Conservation (phyloP, 2,797 vertebrate genomes). For the Halcyon badia region DNA sequence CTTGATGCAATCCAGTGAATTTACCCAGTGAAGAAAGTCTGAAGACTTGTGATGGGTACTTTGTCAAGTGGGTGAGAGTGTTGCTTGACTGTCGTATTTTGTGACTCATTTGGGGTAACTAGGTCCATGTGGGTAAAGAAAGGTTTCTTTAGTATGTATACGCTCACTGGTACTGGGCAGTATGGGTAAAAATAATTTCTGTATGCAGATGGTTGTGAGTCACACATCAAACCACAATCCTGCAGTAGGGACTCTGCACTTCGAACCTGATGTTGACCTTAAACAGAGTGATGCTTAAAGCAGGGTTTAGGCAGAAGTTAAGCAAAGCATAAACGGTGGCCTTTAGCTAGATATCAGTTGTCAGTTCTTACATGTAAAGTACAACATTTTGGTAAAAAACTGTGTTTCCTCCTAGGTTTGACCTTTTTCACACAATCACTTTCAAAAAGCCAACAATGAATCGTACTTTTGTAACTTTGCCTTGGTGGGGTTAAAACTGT, state of each 20-base stretch:
- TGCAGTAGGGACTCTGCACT: not conserved
- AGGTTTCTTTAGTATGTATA: not conserved
- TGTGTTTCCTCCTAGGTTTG: not conserved
- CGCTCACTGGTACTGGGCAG: too few relatives aligned
- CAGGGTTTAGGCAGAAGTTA: not conserved
- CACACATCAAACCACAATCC: not conserved
- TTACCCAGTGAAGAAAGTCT: not conserved
- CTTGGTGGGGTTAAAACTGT: not conserved
- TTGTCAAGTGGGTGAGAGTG: not conserved
- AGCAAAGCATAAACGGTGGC: not conserved
- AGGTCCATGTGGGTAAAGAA: accelerated
- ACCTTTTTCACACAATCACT: not conserved
- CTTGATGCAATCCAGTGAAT: not conserved
- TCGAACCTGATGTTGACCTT: not conserved
- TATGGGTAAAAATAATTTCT: not conserved
- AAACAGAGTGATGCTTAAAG: not conserved
- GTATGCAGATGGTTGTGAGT: not conserved
- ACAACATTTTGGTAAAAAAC: not conserved
- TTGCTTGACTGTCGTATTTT: not conserved
- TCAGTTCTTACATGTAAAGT: not conserved
- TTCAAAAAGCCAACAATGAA: not conserved
- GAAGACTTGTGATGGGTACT: not conserved
- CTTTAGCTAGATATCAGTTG: not conserved
- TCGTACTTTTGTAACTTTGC: not conserved
- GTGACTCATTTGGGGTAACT: not conserved